These are phyloP conservation scores for Cremastobaeus sp. DNA, from an alignment of 2,888 invertebrate genomes.

Conservation along the genomic window DNA sequence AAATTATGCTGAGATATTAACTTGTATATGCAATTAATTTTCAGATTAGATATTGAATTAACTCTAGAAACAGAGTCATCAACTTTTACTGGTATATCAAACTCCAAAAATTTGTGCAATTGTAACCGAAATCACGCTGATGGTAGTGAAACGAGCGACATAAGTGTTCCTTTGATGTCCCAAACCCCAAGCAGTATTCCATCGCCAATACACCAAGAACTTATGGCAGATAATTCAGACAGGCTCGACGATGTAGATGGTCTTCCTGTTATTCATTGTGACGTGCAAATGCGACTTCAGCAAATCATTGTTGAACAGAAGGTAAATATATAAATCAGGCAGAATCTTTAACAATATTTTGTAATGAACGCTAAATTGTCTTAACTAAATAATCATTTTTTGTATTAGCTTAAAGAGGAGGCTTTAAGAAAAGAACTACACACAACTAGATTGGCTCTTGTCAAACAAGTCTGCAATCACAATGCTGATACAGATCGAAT, in stretches of 20 bases:
- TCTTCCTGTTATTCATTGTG: conserved; percentile 84
- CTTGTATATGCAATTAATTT: no score
- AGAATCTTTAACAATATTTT: background rate
- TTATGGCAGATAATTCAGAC: conserved; percentile 72
- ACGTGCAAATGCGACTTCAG: conserved; percentile 87
- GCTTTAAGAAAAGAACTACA: conserved; percentile 88
- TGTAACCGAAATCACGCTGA: conserved; percentile 71
- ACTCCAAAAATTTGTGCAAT: conserved; percentile 64
- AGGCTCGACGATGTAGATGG: conserved; percentile 85
- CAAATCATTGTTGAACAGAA: conserved; percentile 90
- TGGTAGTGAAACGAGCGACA: conserved; percentile 74
- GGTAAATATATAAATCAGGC: no score
- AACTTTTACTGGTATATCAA: conserved; percentile 1
- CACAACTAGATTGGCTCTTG: conserved; percentile 86
- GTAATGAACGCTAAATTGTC: background rate
- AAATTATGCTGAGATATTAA: no score
- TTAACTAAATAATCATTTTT: no score
- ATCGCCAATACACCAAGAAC: conserved; percentile 80
- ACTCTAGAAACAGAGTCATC: conserved; percentile 65
- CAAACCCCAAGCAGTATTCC: conserved; percentile 81
- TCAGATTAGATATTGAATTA: conserved; percentile 64
- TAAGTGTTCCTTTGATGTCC: conserved; percentile 79
- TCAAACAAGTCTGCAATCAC: conserved; percentile 84
- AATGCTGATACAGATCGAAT: conserved; percentile 81
- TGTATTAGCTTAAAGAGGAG: conserved; percentile 86